Evolutionary conservation across 2,113 vertebrate species (phyloP).

Genomic region (Hymenochirus boettgeri): DNA sequence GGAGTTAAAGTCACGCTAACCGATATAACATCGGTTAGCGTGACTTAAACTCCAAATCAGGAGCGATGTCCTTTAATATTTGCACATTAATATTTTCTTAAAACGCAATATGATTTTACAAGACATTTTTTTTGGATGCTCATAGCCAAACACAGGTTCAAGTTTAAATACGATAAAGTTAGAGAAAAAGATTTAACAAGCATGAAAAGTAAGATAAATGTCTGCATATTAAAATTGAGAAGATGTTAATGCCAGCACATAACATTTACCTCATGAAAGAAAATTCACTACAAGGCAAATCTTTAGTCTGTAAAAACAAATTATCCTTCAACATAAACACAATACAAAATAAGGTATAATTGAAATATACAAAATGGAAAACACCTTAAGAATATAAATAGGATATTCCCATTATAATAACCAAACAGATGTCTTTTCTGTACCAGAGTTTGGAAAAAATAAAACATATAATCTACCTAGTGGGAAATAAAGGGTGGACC

Average conservation of each 20-base stretch:
- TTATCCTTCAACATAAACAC: background rate
- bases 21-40: too few species aligned
- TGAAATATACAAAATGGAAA: background rate
- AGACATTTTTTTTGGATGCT: too few species aligned
- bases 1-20: too few species aligned
- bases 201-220: background rate
- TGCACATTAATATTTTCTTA: too few species aligned
- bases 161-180: background rate
- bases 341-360: conserved; percentile 1
- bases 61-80: too few species aligned
- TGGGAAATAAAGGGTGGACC: too few species aligned
- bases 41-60: too few species aligned
- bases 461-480: too few species aligned
- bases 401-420: background rate
- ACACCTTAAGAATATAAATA: background rate
- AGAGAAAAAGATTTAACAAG: background rate
- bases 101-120: too few species aligned
- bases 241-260: background rate
- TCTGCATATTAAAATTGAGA: background rate
- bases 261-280: background rate
- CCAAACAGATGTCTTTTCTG: background rate
- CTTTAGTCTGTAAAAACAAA: background rate
- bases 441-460: too few species aligned
- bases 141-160: background rate
- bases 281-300: background rate